Percentiles rank a stretch among this genome's conserved stretches.
These are phyloP conservation scores for Nomada goodeniana DNA, from an alignment of 2,888 invertebrate species.

Conservation along the genomic window DNA sequence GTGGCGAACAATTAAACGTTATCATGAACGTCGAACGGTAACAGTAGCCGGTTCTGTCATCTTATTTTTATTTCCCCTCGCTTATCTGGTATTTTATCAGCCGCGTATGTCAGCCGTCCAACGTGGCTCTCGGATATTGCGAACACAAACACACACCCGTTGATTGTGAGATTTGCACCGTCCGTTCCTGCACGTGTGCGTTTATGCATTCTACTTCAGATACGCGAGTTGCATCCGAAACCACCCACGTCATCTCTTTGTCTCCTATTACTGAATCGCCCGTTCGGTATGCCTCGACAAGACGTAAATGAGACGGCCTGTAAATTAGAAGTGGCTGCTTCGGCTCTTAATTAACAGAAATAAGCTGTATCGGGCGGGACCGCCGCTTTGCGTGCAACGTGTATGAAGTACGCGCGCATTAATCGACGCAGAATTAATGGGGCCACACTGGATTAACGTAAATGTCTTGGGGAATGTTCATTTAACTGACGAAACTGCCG, in stretches of 20 bases:
- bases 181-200: constrained; percentile 41
- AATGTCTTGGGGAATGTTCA: constrained; percentile 23
- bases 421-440: constrained; percentile 25
- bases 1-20: constrained; percentile 26
- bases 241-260: constrained; percentile 75
- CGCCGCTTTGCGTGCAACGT: background rate
- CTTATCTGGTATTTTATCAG: constrained; percentile 57
- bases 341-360: constrained; percentile 47
- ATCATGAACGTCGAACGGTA: constrained; percentile 25
- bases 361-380: background rate
- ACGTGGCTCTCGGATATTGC: constrained; percentile 7
- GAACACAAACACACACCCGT: constrained; percentile 40
- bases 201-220: constrained; percentile 18
- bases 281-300: constrained; percentile 45
- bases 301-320: constrained; percentile 36
- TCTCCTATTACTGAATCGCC: constrained; percentile 58
- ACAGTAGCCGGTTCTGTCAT: constrained; percentile 33
- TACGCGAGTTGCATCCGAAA: constrained; percentile 56
- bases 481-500: background rate
- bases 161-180: background rate
- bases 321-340: constrained; percentile 16
- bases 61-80: constrained; percentile 40
- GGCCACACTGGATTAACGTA: constrained; percentile 15
- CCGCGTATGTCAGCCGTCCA: background rate
- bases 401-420: constrained; percentile 23